Conservation (phyloP, 2,113 vertebrate species). For the Heterotis niloticus region DNA sequence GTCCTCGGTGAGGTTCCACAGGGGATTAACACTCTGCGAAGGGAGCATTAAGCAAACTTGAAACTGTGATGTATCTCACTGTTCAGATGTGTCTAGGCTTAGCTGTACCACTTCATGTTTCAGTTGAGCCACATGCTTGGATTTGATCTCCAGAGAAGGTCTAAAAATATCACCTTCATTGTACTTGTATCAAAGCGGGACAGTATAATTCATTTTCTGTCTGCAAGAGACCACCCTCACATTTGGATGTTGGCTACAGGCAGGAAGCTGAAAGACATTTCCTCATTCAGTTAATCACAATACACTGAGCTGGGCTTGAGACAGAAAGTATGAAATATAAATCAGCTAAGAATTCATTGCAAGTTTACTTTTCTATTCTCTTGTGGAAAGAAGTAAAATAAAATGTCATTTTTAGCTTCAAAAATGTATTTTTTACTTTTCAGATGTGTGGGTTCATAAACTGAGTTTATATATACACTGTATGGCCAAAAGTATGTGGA, state of each 20-base stretch:
- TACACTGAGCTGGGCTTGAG: too few species aligned
- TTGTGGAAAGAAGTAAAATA: too few species aligned
- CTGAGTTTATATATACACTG: too few species aligned
- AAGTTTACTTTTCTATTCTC: too few species aligned
- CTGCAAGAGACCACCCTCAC: constrained; percentile 1
- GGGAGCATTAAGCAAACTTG: constrained; percentile 3
- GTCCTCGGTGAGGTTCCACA: not conserved
- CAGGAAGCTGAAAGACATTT: not conserved
- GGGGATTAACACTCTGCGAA: not conserved
- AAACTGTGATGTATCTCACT: not conserved
- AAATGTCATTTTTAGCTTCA: too few species aligned
- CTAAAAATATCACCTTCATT: constrained; percentile 24
- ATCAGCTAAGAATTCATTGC: too few species aligned
- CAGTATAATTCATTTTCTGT: constrained; percentile 29
- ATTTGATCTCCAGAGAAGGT: constrained; percentile 29
- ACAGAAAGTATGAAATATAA: too few species aligned
- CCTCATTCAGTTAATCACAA: too few species aligned
- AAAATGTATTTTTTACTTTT: too few species aligned
- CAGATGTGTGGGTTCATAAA: too few species aligned
- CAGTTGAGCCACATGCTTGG: constrained; percentile 18
- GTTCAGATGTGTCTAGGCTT: constrained; percentile 9
- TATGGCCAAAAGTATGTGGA: too few species aligned
- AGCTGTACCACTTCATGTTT: constrained; percentile 6
- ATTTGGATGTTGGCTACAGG: constrained; percentile 2
- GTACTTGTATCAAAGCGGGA: constrained; percentile 9